Base-by-base conservation (phyloP, 2,797 vertebrate genomes). In the Epinephelus awoara region DNA sequence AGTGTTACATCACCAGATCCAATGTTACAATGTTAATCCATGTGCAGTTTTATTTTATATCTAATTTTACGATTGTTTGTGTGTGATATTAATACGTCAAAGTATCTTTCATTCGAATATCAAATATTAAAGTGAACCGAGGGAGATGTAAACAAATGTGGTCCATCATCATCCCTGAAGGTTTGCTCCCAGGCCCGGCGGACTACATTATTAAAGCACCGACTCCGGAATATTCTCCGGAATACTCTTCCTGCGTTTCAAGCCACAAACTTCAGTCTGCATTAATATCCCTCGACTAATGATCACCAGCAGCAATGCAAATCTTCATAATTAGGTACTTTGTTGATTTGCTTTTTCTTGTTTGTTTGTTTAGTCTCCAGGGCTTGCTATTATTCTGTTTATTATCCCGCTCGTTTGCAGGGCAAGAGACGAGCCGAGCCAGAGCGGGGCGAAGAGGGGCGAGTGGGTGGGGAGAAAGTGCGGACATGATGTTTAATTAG, bases 281-380 rank as follows among this genome's bases (percentile, higher is more conserved):
- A 69, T 85, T 82, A 75, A 87, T 79, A 70, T 77, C 69, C 57
- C 68, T 65, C 75, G 2, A 73, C 82, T 89, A 91, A 91, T 87
- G 85, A 91, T 87, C 88, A 72, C 82, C 84, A 67, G 88, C 70
- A 89, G 88, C 85, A 86, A 83, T 47, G 78, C 78, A 87, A 71
- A 87, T 81, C 86, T 79, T 77, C 76, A 82, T 89, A 89, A 92
- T 89, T 72, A 91, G 89, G 47, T 42, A 78, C 72, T 90, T 88
- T 88, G 90, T 88, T 88, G 86, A 79, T 90, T 86, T 84, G 70
- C 82, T 76, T 5, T 66, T 78, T 54, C 69, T 62, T 87, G 83
- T 87, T 86, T 90, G 85, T 88, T 84, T 89, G 89, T 81, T 83
- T 55, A 23, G 58, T 82, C 88, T 83, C 67, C 21, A 2, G 82